Conservation (phyloP, 2,888 invertebrate genomes). For the Theretra japonica region DNA sequence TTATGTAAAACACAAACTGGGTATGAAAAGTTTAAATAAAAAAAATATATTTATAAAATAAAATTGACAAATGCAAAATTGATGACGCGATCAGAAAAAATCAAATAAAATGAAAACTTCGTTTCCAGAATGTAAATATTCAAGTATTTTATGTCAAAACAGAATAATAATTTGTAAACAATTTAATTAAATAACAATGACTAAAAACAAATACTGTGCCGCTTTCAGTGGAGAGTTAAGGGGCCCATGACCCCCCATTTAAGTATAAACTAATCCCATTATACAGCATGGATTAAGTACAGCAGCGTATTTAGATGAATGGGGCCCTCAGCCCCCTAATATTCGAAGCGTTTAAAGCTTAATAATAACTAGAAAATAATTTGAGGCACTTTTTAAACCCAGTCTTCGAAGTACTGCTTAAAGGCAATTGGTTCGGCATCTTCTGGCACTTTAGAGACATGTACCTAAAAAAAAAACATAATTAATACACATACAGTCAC, state of each 20-base stretch:
- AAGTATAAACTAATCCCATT: background rate
- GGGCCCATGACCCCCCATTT: constrained; percentile 4
- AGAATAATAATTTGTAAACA: too few relatives aligned
- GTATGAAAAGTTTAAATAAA: too few relatives aligned
- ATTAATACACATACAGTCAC: constrained; percentile 20
- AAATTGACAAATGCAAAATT: too few relatives aligned
- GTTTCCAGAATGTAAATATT: too few relatives aligned
- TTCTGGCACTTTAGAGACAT: constrained; percentile 91
- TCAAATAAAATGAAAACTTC: too few relatives aligned
- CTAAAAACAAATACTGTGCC: constrained; percentile 3
- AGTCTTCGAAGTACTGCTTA: constrained; percentile 90
- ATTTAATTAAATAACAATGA: background rate
- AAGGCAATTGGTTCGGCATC: constrained; percentile 93
- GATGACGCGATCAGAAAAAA: too few relatives aligned
- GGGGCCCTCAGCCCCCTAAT: background rate
- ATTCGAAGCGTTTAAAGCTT: background rate
- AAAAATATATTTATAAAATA: too few relatives aligned
- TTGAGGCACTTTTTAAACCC: constrained; percentile 52
- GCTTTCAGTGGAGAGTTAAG: background rate
- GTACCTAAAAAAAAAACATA: constrained; percentile 74
- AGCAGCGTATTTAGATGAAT: too few relatives aligned
- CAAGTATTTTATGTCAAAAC: too few relatives aligned
- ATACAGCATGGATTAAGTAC: too few relatives aligned
- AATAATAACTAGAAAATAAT: background rate
- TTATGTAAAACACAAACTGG: too few relatives aligned